These are phyloP conservation scores for Tetraneura akinire DNA, from an alignment of 1,140 invertebrate species.

Conservation along the genomic window DNA sequence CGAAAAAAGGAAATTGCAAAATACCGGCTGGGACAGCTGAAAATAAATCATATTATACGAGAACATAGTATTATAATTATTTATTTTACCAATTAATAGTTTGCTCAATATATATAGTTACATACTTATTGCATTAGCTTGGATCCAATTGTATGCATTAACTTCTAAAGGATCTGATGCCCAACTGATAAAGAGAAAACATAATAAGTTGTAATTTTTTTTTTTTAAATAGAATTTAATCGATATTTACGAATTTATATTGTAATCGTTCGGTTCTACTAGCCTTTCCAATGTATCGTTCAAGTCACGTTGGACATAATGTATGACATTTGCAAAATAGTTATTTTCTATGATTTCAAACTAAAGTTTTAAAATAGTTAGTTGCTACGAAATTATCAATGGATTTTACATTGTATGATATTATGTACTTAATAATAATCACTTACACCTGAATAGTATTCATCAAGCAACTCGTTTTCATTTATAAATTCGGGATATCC, in stretches of 20 bases:
- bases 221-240: background rate
- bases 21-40: constrained; percentile 74
- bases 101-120: background rate
- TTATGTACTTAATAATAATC: too few relatives aligned
- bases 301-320: background rate
- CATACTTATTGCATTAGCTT: constrained; percentile 56
- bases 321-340: constrained; percentile 40
- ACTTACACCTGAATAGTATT: constrained; percentile 71
- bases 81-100: too few relatives aligned
- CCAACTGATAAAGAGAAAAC: too few relatives aligned
- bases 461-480: constrained; percentile 64
- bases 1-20: constrained; percentile 73
- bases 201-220: background rate
- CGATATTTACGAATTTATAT: constrained; percentile 10
- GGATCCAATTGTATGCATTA: constrained; percentile 55
- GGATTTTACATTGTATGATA: too few relatives aligned
- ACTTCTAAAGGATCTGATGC: constrained; percentile 56
- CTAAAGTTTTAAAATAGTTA: too few relatives aligned
- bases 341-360: constrained; percentile 35
- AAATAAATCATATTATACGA: too few relatives aligned
- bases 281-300: background rate
- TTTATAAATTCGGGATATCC: constrained; percentile 80
- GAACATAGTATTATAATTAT: too few relatives aligned
- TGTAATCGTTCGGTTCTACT: background rate
- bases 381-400: too few relatives aligned